Evolutionary conservation across 2,797 vertebrate genomes (phyloP).

Genomic region (Tinamus major): DNA sequence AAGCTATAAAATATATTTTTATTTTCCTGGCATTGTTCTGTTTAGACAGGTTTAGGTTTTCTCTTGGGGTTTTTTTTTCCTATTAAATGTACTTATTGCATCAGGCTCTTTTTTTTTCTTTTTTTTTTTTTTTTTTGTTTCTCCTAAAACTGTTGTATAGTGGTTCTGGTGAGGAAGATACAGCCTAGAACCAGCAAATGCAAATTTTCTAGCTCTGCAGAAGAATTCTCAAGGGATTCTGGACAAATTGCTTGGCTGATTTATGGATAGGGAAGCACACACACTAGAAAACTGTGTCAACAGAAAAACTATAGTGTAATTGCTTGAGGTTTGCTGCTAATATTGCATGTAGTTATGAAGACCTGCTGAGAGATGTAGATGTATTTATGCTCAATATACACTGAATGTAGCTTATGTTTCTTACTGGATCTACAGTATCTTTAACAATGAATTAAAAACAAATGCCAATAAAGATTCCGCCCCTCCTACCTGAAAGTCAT

Average conservation of each 20-base stretch:
- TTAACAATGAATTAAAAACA: neutral
- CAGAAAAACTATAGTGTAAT: neutral
- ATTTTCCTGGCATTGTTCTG: slow-evolving; percentile 16
- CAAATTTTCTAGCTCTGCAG: neutral
- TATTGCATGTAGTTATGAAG: neutral
- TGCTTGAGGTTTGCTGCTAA: neutral
- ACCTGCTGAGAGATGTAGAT: neutral
- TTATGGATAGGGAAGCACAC: neutral
- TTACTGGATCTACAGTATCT: neutral
- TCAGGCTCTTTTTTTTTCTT: neutral
- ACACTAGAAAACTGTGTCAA: neutral
- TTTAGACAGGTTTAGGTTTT: slow-evolving; percentile 13
- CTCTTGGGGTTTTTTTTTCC: neutral
- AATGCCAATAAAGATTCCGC: slow-evolving; percentile 14
- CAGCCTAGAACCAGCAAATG: neutral
- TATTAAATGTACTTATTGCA: neutral
- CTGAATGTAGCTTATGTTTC: neutral
- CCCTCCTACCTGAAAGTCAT: neutral
- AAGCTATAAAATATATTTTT: neutral
- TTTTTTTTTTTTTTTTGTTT: neutral
- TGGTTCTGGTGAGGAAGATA: neutral
- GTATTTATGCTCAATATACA: neutral
- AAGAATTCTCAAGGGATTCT: neutral
- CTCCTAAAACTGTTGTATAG: neutral
- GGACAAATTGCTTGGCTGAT: neutral